These are phyloP conservation scores for Xestia sexstrigata DNA, from an alignment of 2,888 invertebrate genomes.

Conservation along the genomic window DNA sequence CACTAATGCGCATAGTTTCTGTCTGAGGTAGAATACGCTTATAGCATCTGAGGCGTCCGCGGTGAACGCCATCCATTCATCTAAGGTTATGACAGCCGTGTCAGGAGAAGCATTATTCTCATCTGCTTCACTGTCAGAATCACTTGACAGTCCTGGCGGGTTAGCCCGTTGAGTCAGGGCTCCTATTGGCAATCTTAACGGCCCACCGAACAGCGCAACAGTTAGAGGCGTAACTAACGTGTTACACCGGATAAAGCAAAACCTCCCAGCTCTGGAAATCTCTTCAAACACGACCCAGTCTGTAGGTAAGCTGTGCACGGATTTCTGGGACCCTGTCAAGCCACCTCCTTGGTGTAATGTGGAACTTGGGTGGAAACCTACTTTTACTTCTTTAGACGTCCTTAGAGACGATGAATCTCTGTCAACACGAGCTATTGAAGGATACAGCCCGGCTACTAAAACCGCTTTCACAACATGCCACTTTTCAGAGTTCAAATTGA, in stretches of 20 bases:
- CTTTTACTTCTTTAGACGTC: constrained; percentile 91
- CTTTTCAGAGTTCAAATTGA: constrained; percentile 95
- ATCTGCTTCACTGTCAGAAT: constrained; percentile 87
- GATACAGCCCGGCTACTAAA: constrained; percentile 96
- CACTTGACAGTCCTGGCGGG: constrained; percentile 86
- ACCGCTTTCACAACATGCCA: constrained; percentile 98
- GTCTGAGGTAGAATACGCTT: constrained; percentile 92
- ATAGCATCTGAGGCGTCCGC: constrained; percentile 92
- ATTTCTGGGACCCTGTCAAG: constrained; percentile 76
- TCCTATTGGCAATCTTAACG: constrained; percentile 90
- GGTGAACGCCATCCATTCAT: constrained; percentile 94
- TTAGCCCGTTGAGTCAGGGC: constrained; percentile 86
- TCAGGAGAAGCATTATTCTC: constrained; percentile 82
- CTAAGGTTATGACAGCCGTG: constrained; percentile 90
- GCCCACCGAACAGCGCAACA: constrained; percentile 95
- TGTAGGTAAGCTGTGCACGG: constrained; percentile 90
- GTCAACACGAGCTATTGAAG: constrained; percentile 95
- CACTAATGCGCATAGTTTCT: constrained; percentile 93
- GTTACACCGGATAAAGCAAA: constrained; percentile 94
- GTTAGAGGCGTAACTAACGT: constrained; percentile 96
- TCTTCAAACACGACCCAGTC: constrained; percentile 98
- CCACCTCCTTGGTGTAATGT: constrained; percentile 91
- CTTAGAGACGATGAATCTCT: constrained; percentile 91
- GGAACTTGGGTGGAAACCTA: constrained; percentile 91
- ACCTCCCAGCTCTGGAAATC: constrained; percentile 93